Evolutionary conservation across 2,113 vertebrate genomes (phyloP), one percentile per base, ranked within the genome.

Genomic region (Romanogobio albipinnatus): DNA sequence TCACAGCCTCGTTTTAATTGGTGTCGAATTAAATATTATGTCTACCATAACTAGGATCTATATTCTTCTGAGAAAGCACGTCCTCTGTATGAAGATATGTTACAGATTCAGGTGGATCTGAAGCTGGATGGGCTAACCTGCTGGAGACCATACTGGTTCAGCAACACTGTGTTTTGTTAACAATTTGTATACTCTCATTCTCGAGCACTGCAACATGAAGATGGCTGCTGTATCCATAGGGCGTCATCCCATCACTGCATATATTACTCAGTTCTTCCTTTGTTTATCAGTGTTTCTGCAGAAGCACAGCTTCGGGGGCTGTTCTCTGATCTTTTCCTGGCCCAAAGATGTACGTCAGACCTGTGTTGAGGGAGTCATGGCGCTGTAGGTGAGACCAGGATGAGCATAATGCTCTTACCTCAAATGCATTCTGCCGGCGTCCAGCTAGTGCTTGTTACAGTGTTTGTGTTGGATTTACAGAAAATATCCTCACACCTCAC

Each of bases 281-380:
- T 84, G 71, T 86, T 88, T 88, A 84, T 86, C 87, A 81, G 71
- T 22, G 78, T 73, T 74, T 81, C 45, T 86, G 84, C 82, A 84
- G 84, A 70, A 84, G 77, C 81, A 13, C 66, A 49, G 87, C 81
- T 86, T 33, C 43, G 39, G 58, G 82, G 61, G 47, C 74, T 26
- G 45, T 56, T 73, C 56, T 84, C 61, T 81, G 84, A 84, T 86
- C 82, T 73, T 82, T 82, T 86, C n/a, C 71, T 68, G 62, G 15
- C 26, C 29, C 17, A 26, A 6, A 84, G 33, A 76, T 73, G 49
- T 71, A 68, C 79, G 71, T 88, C 82, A 82, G 81, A 36, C 62
- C 33, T 26, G 62, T 74, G 14, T 45, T 7, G 36, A 62, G 77
- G 76, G 82, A 81, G 71, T 76, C 71, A 36, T 39, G 26, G 56